Evolutionary conservation across 1,140 invertebrate genomes (phyloP).

Genomic region (Penaeus chinensis): DNA sequence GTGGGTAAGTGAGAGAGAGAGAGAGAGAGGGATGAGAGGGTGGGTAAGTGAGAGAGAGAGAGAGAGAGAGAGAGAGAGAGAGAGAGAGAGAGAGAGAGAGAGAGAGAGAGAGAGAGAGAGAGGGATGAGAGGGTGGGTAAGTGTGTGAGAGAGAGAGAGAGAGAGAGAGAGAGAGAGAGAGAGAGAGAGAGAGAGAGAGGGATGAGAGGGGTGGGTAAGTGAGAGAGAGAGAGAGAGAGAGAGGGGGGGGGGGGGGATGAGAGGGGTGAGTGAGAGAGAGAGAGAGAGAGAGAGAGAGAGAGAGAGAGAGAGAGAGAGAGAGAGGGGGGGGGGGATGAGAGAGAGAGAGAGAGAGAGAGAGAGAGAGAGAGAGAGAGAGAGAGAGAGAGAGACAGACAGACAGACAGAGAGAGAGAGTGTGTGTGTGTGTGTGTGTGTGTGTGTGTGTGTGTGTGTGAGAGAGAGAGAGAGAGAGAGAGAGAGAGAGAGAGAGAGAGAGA

Average conservation of each 20-base stretch:
- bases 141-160: background rate
- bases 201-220: background rate
- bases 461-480: conserved; percentile 39
- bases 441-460: background rate
- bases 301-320: conserved; percentile 37
- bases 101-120: no score
- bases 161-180: conserved; percentile 19
- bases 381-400: conserved; percentile 13
- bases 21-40: no score
- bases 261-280: background rate
- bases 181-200: conserved; percentile 40
- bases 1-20: no score
- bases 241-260: no score
- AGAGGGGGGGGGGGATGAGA: background rate
- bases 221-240: background rate
- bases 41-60: no score
- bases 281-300: background rate
- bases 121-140: no score
- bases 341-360: conserved; percentile 11
- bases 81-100: no score
- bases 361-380: conserved; percentile 20
- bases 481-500: conserved; percentile 38
- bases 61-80: no score
- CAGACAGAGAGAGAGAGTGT: conserved; percentile 37
- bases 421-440: background rate